phyloP scores from a whole-genome alignment of 2,113 vertebrate species.

The zebrafish (Danio rerio) region DNA sequence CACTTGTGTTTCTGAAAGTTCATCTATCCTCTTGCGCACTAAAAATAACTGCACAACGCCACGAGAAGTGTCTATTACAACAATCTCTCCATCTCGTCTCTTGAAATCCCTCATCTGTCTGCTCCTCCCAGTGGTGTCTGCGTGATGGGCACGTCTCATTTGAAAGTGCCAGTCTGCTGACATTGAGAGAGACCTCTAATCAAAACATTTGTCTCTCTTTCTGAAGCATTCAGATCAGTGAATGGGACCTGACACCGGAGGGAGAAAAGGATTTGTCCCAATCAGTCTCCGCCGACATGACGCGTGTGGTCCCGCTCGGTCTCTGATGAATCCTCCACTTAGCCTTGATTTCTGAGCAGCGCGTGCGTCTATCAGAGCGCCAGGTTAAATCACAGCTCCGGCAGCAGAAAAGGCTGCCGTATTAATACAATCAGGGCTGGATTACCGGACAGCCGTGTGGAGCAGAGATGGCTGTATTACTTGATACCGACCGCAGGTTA shows the following conservation, averaged over 20 bases:
- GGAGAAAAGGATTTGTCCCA: slow-evolving; percentile 78
- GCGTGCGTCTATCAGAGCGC: slow-evolving; percentile 63
- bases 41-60: neutral
- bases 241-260: slow-evolving; percentile 77
- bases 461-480: neutral
- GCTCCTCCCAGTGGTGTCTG: neutral
- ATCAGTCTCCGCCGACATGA: slow-evolving; percentile 75
- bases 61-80: neutral
- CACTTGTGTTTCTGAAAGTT: neutral
- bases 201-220: slow-evolving; percentile 83
- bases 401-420: slow-evolving; percentile 53
- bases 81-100: slow-evolving; percentile 7
- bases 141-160: slow-evolving; percentile 50
- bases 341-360: slow-evolving; percentile 79
- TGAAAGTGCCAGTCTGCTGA: slow-evolving; percentile 68
- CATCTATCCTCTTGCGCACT: neutral
- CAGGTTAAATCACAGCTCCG: slow-evolving; percentile 72
- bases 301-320: slow-evolving; percentile 72
- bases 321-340: slow-evolving; percentile 81
- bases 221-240: slow-evolving; percentile 65
- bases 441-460: neutral
- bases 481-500: neutral
- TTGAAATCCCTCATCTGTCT: slow-evolving; percentile 34
- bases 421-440: slow-evolving; percentile 15
- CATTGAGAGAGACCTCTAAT: slow-evolving; percentile 79